Base-by-base conservation (phyloP, 2,113 vertebrate genomes). In the Pseudopipra pipra region DNA sequence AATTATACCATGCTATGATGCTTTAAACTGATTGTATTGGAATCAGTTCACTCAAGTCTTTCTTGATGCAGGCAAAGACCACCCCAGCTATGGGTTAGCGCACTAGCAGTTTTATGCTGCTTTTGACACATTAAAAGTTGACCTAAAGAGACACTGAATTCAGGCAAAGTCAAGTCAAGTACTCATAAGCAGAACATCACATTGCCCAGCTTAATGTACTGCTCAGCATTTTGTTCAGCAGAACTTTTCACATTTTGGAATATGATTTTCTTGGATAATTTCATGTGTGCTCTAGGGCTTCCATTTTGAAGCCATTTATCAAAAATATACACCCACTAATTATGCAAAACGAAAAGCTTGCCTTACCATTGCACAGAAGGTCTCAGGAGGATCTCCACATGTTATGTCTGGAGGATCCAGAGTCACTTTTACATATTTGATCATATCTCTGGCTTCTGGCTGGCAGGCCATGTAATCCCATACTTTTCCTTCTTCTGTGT, bases 381-480 rank as follows among this genome's bases (percentile, higher is more conserved):
- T 99, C 98, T 99, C 99, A 0, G 99, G 99, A 68, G 99, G 99
- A 97, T 99, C 98, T 97, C 99, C 99, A 91, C 99, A 99, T 8
- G 99, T 99, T 97, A 99, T 99, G 97, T 99, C 98, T 46, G 99
- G 98, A 22, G 99, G 99, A 91, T 99, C 99, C 96, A 99, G 97
- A 39, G 98, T 98, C 90, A 99, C 99, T 97, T 99, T 99, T 78
- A 99, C 98, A n/a, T 98, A 99, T 89, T 99, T 98, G 96, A 99
- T 99, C 99, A 99, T 99, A 97, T 99, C 99, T 47, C 98, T 99
- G 52, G 99, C 98, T 98, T 99, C 99, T 0, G 99, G 99, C 91
- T 99, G 99, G 97, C 99, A 99, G 91, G 99, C 99, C 98, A 99
- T 99, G 98, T 99, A 99, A 98, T 99, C 99, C 99, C 99, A 99